Evolutionary conservation across 2,888 invertebrate species (phyloP).

Genomic region (Cheilosia pagana): DNA sequence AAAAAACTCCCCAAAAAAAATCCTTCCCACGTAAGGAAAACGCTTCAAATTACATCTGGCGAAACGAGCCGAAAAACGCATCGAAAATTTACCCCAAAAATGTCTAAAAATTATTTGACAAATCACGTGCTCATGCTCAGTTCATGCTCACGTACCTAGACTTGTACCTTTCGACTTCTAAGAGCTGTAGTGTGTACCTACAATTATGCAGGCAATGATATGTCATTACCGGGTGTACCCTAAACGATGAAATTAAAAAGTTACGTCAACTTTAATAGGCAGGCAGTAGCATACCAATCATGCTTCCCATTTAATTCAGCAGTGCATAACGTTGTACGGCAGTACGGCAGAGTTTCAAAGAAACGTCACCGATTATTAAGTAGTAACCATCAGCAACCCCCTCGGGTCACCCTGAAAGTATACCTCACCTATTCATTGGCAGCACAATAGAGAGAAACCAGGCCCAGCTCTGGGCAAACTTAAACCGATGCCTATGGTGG

Average conservation of each 20-base stretch:
- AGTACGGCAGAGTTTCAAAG: not conserved
- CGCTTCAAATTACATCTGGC: no score
- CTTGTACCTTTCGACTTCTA: no score
- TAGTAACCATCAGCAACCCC: slow-evolving; percentile 3
- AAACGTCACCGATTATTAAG: slow-evolving; percentile 26
- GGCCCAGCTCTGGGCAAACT: slow-evolving; percentile 27
- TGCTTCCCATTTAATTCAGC: no score
- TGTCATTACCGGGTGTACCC: not conserved
- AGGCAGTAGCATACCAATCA: not conserved
- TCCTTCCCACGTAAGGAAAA: no score
- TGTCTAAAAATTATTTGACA: no score
- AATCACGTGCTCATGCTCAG: no score
- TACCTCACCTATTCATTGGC: slow-evolving; percentile 6
- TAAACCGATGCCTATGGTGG: slow-evolving; percentile 19
- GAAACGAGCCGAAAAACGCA: no score
- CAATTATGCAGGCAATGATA: not conserved
- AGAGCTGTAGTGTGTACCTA: not conserved
- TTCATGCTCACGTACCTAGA: no score
- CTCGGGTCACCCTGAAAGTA: not conserved
- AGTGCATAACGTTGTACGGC: not conserved
- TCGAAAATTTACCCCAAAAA: no score
- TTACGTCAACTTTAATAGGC: slow-evolving; percentile 23
- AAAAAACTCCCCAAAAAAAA: no score
- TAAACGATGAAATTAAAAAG: slow-evolving; percentile 1
- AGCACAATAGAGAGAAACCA: slow-evolving; percentile 14